Percentiles rank a stretch among this genome's conserved stretches.
Evolutionary conservation across 1,140 invertebrate species (phyloP).

Genomic region (Kradibia gibbosae): DNA sequence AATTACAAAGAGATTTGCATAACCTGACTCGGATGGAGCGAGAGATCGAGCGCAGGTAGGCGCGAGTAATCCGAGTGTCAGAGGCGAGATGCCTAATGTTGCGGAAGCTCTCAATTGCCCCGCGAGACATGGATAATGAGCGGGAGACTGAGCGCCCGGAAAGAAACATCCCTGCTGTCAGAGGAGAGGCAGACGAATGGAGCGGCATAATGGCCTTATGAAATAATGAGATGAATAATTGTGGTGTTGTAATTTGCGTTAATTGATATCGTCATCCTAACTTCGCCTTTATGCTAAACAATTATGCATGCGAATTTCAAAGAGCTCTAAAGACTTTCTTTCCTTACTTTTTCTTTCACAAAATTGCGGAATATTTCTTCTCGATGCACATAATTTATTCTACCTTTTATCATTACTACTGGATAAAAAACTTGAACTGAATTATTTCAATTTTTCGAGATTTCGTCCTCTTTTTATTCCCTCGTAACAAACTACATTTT

Average conservation of each 20-base stretch:
- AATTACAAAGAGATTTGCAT: background rate
- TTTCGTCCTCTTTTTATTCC: too few species aligned
- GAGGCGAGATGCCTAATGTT: conserved; percentile 67
- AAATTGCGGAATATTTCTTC: too few species aligned
- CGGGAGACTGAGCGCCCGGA: background rate
- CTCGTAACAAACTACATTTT: too few species aligned
- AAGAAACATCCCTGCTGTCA: background rate
- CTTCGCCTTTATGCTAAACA: background rate
- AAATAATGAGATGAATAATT: conserved; percentile 27
- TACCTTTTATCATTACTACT: too few species aligned
- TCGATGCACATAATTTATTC: too few species aligned
- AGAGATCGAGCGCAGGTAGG: conserved; percentile 52
- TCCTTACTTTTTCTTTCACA: background rate
- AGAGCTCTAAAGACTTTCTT: background rate
- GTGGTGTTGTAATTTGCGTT: conserved; percentile 6
- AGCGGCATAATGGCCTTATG: conserved; percentile 21
- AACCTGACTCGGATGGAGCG: conserved; percentile 35
- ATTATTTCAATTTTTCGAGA: too few species aligned
- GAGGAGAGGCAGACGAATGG: background rate
- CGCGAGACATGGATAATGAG: conserved; percentile 24
- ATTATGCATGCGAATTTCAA: background rate
- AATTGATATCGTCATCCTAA: background rate
- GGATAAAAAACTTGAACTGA: too few species aligned
- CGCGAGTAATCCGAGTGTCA: conserved; percentile 47
- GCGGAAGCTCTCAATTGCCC: conserved; percentile 65